Base-by-base conservation (phyloP, 2,113 vertebrate genomes). In the Chaenogobius annularis region DNA sequence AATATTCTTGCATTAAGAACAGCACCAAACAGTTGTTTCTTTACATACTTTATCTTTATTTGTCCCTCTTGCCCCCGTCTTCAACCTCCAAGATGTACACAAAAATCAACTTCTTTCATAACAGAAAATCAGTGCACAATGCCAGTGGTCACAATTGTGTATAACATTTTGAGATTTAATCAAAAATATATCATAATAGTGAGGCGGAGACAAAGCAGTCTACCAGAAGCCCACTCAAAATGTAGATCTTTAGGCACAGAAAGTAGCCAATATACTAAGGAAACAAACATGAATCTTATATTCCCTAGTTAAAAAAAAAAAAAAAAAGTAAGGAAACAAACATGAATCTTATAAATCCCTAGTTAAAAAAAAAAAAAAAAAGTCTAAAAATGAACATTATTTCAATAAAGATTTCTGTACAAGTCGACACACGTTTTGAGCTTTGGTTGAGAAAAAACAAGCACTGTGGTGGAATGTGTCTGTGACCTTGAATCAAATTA, bases 91-190 rank as follows among this genome's bases (percentile, higher is more conserved):
- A 26, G 55, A 83, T 71, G 79, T 90, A 88, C 83, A 87, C 69
- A 86, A 83, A 87, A 86, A 90, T 83, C 84, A 85, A 84, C 3
- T 23, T 84, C 68, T 90, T 68, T 85, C 76, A 80, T 81, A 87
- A 89, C 70, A 79, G 76, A 87, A 81, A 88, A 80, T 77, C 84
- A 89, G 86, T 89, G 87, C 87, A 87, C 81, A 76, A 81, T 50
- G 75, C 79, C 84, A 89, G 85, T 85, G 84, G 80, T 88, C 82
- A 80, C 74, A 75, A 75, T 74, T 15, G 79, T 66, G 81, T 87
- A 67, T 12, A 79, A 93, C 91, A 91, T 90, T 92, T 87, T 89
- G 66, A 86, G 47, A 79, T 55, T 64, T 73, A 58, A 69, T 82
- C 35, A 62, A 79, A 68, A 79, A 66, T 20, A 15, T 48, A 61